Evolutionary conservation across 2,113 vertebrate species (phyloP).

Genomic region (Sylvietta virens): DNA sequence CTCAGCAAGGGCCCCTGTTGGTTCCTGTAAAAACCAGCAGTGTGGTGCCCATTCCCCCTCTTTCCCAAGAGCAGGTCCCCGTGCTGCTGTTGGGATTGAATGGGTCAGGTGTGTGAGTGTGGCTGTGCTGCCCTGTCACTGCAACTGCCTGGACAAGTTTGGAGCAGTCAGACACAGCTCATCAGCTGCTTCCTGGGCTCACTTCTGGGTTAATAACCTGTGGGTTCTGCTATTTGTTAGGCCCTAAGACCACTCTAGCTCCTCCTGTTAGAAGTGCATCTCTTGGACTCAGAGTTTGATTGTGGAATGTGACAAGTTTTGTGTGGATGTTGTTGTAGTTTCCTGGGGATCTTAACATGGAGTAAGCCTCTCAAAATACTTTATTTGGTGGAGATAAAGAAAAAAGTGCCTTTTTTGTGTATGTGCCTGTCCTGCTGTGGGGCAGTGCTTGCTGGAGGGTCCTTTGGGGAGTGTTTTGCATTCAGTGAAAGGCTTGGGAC

Average conservation of each 20-base stretch:
- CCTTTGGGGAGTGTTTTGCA: not conserved
- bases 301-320: not conserved
- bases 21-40: not conserved
- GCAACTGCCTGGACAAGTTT: accelerated
- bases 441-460: not conserved
- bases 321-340: not conserved
- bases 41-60: accelerated
- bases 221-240: not conserved
- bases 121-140: not conserved
- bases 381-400: not conserved
- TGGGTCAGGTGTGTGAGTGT: not conserved
- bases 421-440: not conserved
- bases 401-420: not conserved
- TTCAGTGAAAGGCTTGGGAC: not conserved
- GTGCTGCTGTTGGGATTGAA: not conserved
- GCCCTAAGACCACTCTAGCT: not conserved
- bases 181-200: not conserved
- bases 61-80: not conserved
- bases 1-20: not conserved
- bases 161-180: not conserved
- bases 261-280: not conserved
- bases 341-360: not conserved
- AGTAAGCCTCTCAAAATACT: not conserved
- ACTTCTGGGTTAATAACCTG: not conserved
- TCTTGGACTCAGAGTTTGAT: not conserved